Evolutionary conservation across 2,888 invertebrate species (phyloP), one percentile per base, ranked within the genome.

Genomic region (Drosophila histrio): DNA sequence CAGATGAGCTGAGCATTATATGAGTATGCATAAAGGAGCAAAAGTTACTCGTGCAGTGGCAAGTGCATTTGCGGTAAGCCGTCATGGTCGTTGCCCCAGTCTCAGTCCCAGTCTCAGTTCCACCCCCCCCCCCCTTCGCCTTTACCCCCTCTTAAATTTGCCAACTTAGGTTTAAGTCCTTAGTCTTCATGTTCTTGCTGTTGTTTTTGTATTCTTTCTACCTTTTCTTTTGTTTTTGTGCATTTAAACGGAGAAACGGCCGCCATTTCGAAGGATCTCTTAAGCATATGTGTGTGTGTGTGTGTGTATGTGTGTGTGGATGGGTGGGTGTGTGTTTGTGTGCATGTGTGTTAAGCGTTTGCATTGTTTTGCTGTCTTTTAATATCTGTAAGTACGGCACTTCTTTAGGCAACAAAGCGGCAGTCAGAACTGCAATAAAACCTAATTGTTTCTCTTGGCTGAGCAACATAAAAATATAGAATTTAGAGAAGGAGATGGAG

Each of bases 1-100:
- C 83, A 86, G 86, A 82, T 82, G 82, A 85, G 85, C 77, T 50
- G 58, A 59, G 69, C 57, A 52, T 74, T 62, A 74, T 66, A 61
- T 70, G 65, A 59, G 71, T 60, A 39, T 71, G 53, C 64, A 60
- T 67, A 72, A 72, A 72, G 73, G 66, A 68, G 67, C 72, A 79
- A 87, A 87, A 79, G 78, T 82, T 84, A 71, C 75, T 74, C 66
- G 60, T 70, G 74, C 76, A 64, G 72, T 77, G 68, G 84, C 77
- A 77, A 87, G 76, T 86, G 83, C 84, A 83, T 82, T 87, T 88
- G 87, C 56, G 87, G 87, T 67, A 71, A 73, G 68, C 73, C 78
- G 52, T 56, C 58, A 75, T 78, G 75, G 79, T 81, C 75, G 76
- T 68, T 68, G 84, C 77, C 60, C 67, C 63, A 50, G 43, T 60